Conservation (phyloP, 2,888 invertebrate species). For the Anticlea derivata region DNA sequence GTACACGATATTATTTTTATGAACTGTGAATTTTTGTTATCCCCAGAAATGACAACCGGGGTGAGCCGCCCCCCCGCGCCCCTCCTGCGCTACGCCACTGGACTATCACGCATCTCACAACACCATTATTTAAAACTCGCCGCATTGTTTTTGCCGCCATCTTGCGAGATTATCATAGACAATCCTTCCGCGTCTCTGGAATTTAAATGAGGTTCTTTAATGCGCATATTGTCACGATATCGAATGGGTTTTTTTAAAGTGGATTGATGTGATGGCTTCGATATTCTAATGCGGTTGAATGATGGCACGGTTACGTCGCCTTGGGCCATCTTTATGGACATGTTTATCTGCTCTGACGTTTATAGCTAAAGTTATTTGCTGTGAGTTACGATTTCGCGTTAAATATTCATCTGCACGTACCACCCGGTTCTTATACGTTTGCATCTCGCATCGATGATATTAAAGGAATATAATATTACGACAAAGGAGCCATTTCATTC, state of each 20-base stretch:
- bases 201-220: conserved; percentile 60
- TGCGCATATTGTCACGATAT: conserved; percentile 39
- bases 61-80: too few relatives aligned
- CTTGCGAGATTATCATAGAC: conserved; percentile 36
- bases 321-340: conserved; percentile 6
- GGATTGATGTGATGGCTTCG: background rate
- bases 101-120: conserved; percentile 22
- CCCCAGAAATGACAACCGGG: too few relatives aligned
- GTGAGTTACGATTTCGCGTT: conserved; percentile 13
- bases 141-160: conserved; percentile 47
- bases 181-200: conserved; percentile 50
- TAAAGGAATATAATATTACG: too few relatives aligned
- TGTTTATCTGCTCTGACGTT: conserved; percentile 17
- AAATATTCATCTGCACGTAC: conserved; percentile 5
- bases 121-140: conserved; percentile 33
- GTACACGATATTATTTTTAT: too few relatives aligned
- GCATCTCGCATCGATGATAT: too few relatives aligned
- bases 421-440: too few relatives aligned
- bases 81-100: too few relatives aligned
- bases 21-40: too few relatives aligned
- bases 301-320: conserved; percentile 6
- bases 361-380: conserved; percentile 11
- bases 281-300: conserved; percentile 8
- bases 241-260: conserved; percentile 34
- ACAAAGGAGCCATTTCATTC: too few relatives aligned